phyloP scores from a whole-genome alignment of 2,113 vertebrate genomes.

The Aegotheles bennettii region DNA sequence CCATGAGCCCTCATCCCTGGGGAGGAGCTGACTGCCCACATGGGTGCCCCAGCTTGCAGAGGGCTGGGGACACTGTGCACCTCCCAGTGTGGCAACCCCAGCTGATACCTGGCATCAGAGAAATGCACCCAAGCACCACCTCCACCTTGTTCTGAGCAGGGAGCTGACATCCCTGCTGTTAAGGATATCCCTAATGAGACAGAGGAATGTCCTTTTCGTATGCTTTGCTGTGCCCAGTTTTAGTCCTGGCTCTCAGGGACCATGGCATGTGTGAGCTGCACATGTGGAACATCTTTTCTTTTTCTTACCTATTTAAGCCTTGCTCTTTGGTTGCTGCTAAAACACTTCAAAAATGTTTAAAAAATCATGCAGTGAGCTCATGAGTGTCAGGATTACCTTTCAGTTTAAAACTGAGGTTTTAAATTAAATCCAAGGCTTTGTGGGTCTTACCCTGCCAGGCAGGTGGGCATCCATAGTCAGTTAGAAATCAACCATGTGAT shows the following conservation, averaged over 20 bases:
- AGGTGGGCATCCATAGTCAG: background rate
- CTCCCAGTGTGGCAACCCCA: background rate
- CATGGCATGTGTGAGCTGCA: background rate
- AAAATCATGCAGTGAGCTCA: background rate
- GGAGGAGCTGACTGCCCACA: background rate
- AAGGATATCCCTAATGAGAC: background rate
- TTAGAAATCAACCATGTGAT: background rate
- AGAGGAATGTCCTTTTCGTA: background rate
- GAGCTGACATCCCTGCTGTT: background rate
- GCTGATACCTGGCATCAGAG: background rate
- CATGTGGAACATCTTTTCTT: background rate
- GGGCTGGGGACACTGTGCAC: accelerated
- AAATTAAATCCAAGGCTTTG: background rate
- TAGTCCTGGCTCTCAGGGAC: background rate
- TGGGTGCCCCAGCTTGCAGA: accelerated
- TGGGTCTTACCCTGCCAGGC: background rate
- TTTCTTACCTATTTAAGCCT: background rate
- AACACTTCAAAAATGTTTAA: background rate
- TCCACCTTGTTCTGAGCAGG: background rate
- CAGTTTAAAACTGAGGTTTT: background rate
- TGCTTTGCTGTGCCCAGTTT: background rate
- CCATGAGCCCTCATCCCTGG: background rate
- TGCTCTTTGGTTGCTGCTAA: background rate
- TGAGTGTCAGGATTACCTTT: background rate
- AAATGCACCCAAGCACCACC: background rate